These are phyloP conservation scores for Calephelis virginiensis DNA, from an alignment of 1,140 invertebrate genomes.

Conservation along the genomic window DNA sequence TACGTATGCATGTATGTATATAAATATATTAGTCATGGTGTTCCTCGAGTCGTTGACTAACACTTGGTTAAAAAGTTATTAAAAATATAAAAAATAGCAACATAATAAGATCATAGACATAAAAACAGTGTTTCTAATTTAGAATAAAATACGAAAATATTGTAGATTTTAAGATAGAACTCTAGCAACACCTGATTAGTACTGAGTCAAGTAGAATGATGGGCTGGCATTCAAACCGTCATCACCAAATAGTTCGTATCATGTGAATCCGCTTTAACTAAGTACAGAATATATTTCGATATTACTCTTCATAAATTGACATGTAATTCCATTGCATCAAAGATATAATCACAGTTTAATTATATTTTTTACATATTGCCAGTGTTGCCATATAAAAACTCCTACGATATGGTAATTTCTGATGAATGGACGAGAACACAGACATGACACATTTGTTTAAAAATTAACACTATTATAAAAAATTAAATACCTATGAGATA, in stretches of 20 bases:
- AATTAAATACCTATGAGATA: slow-evolving; percentile 78
- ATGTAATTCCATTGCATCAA: slow-evolving; percentile 28
- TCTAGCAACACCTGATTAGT: too few relatives aligned
- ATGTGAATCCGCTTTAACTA: slow-evolving; percentile 12
- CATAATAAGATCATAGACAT: too few relatives aligned
- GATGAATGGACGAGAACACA: slow-evolving; percentile 49
- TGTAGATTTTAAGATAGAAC: too few relatives aligned
- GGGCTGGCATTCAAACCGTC: not conserved
- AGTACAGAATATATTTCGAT: slow-evolving; percentile 17
- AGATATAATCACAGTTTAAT: slow-evolving; percentile 53
- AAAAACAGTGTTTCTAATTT: too few relatives aligned
- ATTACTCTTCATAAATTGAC: slow-evolving; percentile 49
- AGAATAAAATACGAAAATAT: too few relatives aligned
- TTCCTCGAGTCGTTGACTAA: too few relatives aligned
- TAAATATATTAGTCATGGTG: too few relatives aligned
- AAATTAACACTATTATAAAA: slow-evolving; percentile 70
- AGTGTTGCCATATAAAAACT: slow-evolving; percentile 55
- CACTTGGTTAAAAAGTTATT: too few relatives aligned
- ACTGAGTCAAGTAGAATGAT: not conserved
- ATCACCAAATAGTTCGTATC: not conserved
- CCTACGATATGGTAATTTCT: slow-evolving; percentile 36
- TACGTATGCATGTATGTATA: too few relatives aligned
- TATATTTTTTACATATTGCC: slow-evolving; percentile 31
- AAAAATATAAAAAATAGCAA: too few relatives aligned
- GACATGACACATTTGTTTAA: slow-evolving; percentile 66